phyloP scores from a whole-genome alignment of 2,888 invertebrate genomes.

The Xanthorhoe designata region DNA sequence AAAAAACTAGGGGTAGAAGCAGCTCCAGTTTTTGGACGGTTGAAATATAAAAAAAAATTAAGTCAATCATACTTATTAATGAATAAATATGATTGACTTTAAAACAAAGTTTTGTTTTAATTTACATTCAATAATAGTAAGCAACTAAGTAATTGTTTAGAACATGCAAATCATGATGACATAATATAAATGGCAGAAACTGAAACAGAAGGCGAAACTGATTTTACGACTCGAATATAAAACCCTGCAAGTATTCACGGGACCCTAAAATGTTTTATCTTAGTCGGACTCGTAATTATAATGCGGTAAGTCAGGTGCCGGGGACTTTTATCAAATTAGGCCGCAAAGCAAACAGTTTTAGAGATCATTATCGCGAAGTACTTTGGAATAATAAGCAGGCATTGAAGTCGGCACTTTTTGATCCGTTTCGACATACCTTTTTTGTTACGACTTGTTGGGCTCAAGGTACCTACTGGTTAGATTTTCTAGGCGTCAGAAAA shows the following conservation, averaged over 20 bases:
- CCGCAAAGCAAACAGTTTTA: conserved; percentile 52
- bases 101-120: too few relatives aligned
- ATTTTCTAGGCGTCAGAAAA: too few relatives aligned
- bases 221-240: neutral
- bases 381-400: conserved; percentile 47
- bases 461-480: too few relatives aligned
- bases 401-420: conserved; percentile 40
- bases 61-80: too few relatives aligned
- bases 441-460: neutral
- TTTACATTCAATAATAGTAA: too few relatives aligned
- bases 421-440: conserved; percentile 20
- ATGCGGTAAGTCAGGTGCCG: conserved; percentile 71
- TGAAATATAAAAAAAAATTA: too few relatives aligned
- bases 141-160: too few relatives aligned
- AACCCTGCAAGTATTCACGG: conserved; percentile 20
- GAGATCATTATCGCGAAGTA: conserved; percentile 53
- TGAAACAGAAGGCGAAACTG: neutral
- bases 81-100: too few relatives aligned
- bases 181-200: too few relatives aligned
- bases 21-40: too few relatives aligned
- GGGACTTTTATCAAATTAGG: conserved; percentile 59
- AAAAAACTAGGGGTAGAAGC: too few relatives aligned
- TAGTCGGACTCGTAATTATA: conserved; percentile 68
- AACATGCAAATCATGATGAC: too few relatives aligned
- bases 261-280: conserved; percentile 67